phyloP scores from a whole-genome alignment of 2,797 vertebrate species.

The Gorsachius magnificus region DNA sequence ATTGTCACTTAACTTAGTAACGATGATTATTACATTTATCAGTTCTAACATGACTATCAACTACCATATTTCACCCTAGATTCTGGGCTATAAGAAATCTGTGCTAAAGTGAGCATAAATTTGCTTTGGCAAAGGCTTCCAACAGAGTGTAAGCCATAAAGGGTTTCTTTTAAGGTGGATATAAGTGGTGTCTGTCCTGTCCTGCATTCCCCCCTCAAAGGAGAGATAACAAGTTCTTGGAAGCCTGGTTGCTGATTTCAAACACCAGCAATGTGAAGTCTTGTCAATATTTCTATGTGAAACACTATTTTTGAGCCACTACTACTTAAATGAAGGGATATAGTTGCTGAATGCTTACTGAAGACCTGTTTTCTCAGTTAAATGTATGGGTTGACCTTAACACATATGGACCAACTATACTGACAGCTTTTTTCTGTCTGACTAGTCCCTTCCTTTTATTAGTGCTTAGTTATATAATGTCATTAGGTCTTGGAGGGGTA shows the following conservation, averaged over 20 bases:
- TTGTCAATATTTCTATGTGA: not conserved
- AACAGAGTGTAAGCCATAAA: not conserved
- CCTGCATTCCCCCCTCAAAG: not conserved
- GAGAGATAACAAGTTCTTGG: not conserved
- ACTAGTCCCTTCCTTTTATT: not conserved
- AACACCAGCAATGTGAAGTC: not conserved
- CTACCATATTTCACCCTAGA: not conserved
- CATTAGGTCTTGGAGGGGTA: not conserved
- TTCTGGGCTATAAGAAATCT: not conserved
- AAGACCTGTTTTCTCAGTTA: not conserved
- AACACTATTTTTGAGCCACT: not conserved
- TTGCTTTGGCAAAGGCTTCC: not conserved
- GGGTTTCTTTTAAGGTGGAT: not conserved
- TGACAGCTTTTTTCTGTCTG: not conserved
- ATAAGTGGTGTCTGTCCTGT: no score
- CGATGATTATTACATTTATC: not conserved
- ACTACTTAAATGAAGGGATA: not conserved
- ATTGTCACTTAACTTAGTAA: not conserved
- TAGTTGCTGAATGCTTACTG: not conserved
- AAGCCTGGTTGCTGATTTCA: not conserved
- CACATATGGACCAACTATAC: not conserved
- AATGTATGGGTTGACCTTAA: not conserved
- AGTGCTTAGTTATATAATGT: not conserved
- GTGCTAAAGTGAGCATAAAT: not conserved
- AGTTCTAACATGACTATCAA: not conserved